phyloP scores from a whole-genome alignment of 2,113 vertebrate genomes.

The Microcebus tavaratra region DNA sequence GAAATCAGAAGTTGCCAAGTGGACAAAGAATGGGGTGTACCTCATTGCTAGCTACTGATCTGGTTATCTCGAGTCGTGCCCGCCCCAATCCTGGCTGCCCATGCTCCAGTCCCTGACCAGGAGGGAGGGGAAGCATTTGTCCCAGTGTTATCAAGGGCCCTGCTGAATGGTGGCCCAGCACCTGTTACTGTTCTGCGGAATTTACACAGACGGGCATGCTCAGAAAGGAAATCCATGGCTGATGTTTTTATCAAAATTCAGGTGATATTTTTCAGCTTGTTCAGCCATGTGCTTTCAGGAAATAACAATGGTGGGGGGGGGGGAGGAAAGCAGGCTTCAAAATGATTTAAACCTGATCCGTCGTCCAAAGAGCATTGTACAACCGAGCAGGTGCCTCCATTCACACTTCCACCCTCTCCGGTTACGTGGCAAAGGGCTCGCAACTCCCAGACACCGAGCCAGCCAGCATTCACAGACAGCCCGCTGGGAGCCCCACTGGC shows the following conservation, averaged over 20 bases:
- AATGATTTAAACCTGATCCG: constrained; percentile 64
- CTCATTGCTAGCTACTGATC: background rate
- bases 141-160: background rate
- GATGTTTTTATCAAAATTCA: constrained; percentile 22
- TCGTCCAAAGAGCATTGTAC: constrained; percentile 35
- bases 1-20: constrained; percentile 45
- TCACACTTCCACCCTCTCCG: constrained; percentile 58
- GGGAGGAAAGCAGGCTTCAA: background rate
- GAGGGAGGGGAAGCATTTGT: background rate
- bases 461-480: background rate
- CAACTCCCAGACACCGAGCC: constrained; percentile 31
- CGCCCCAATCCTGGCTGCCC: background rate
- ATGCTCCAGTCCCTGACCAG: background rate
- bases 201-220: background rate
- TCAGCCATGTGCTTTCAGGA: constrained; percentile 43
- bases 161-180: background rate
- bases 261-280: constrained; percentile 14
- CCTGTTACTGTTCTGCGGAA: background rate
- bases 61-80: constrained; percentile 8
- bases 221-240: constrained; percentile 36
- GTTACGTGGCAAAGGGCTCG: constrained; percentile 64
- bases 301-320: constrained; percentile 47
- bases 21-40: background rate
- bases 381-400: constrained; percentile 47
- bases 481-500: accelerated